These are phyloP conservation scores for Macrotis lagotis DNA, from an alignment of 2,113 vertebrate species.

Conservation along the genomic window DNA sequence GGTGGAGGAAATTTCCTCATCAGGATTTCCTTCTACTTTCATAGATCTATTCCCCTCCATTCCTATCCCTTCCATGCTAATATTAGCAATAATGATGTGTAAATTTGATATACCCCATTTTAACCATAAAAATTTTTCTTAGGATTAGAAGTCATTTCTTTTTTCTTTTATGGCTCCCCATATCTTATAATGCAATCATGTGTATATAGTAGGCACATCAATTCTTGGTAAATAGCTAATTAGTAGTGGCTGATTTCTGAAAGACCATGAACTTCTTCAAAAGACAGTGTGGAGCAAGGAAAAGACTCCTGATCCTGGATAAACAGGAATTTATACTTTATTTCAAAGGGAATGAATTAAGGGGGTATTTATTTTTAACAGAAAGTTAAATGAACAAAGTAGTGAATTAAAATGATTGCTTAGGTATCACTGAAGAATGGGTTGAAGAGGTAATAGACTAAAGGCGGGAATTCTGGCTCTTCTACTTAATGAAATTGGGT, in stretches of 20 bases:
- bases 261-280: background rate
- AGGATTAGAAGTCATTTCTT: background rate
- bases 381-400: background rate
- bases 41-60: background rate
- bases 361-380: background rate
- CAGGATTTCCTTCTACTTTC: background rate
- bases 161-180: background rate
- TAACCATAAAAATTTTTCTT: background rate
- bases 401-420: background rate
- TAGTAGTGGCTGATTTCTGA: background rate
- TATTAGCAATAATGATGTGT: background rate
- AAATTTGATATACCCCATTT: background rate
- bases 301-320: background rate
- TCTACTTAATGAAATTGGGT: background rate
- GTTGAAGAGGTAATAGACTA: background rate
- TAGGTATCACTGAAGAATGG: background rate
- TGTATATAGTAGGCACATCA: background rate
- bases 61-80: background rate
- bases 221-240: background rate
- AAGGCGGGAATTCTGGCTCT: background rate
- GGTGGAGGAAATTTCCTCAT: background rate
- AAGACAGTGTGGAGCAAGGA: background rate
- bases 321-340: background rate
- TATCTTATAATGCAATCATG: background rate
- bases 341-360: background rate